Evolutionary conservation across 2,888 invertebrate species (phyloP).

Genomic region (Habrosyne pyritoides): DNA sequence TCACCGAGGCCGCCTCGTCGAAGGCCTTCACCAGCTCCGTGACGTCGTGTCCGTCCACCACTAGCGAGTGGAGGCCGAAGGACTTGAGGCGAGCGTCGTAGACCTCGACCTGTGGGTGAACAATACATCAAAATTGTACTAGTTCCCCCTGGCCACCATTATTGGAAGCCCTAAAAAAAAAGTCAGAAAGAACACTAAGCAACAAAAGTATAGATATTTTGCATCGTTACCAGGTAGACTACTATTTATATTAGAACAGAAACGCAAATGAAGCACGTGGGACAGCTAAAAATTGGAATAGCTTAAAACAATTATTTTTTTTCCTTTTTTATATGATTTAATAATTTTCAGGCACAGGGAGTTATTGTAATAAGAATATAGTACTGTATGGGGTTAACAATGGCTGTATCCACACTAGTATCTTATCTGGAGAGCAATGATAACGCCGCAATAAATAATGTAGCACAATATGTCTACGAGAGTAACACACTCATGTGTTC

Average conservation of each 20-base stretch:
- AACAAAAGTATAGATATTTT: too few relatives aligned
- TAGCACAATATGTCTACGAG: conserved; percentile 45
- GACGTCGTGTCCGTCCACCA: conserved; percentile 98
- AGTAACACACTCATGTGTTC: conserved; percentile 9
- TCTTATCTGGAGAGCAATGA: neutral
- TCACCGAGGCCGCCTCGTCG: conserved; percentile 88
- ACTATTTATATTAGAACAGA: too few relatives aligned
- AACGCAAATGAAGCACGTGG: too few relatives aligned
- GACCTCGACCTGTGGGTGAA: conserved; percentile 83
- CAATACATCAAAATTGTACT: neutral
- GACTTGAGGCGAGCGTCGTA: conserved; percentile 93
- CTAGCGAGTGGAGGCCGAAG: conserved; percentile 95
- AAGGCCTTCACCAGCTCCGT: conserved; percentile 95
- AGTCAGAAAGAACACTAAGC: too few relatives aligned
- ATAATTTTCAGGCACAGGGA: too few relatives aligned
- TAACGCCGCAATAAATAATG: conserved; percentile 16
- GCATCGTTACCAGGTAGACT: too few relatives aligned
- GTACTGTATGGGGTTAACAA: neutral
- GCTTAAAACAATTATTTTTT: too few relatives aligned
- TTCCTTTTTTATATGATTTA: too few relatives aligned
- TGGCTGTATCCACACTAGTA: neutral
- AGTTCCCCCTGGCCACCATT: too few relatives aligned
- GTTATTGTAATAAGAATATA: too few relatives aligned
- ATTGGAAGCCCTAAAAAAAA: too few relatives aligned
- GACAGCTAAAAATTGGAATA: too few relatives aligned